Evolutionary conservation across 2,797 vertebrate species (phyloP), one percentile per base, ranked within the genome.

Genomic region (Brachymystax lenok): DNA sequence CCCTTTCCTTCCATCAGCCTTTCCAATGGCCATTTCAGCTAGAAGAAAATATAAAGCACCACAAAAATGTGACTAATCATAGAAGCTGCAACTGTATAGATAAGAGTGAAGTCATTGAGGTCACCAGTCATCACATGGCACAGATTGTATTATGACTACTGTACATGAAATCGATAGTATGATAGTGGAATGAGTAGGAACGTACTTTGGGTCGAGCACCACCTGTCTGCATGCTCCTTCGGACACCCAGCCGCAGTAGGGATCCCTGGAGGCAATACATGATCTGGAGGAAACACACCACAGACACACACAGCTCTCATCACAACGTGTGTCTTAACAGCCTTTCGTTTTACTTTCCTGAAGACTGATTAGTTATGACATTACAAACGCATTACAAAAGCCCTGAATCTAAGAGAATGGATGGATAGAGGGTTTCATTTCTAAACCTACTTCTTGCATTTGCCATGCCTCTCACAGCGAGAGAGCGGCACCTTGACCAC

Each of bases 261-360:
- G 98, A 87, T 99, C 98, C 92, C 98, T 95, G 92, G 98, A 97
- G 2, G 98, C 97, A 71, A 99, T 97, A 81, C 98, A 99, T 88
- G 97, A 96, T 94, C 98, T 99, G 89, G 79, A 85, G 83, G 46
- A 80, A 40, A 69, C 74, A 77, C 19, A 12, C 10, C 40, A 46
- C 7, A 40, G 10, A 13, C 40, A 46, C 40, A 82, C 54, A 78
- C 10, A 71, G 24, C 54, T n/a, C 30, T 59, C 30, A 40, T 61
- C n/a, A 61, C n/a, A 61, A 24, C 21, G 10, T 61, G 2, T 12
- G 24, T 24, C 59, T 21, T 12, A 1, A 61, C 0, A 21, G 59
- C 59, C 40, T 46, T 13, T 46, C 40, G n/a, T 13, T 46, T 46
- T 13, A 46, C 40, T 46, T 46, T 46, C 40, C 40, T 46, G 40